phyloP scores from a whole-genome alignment of 2,113 vertebrate genomes.

The Nematolebias whitei region DNA sequence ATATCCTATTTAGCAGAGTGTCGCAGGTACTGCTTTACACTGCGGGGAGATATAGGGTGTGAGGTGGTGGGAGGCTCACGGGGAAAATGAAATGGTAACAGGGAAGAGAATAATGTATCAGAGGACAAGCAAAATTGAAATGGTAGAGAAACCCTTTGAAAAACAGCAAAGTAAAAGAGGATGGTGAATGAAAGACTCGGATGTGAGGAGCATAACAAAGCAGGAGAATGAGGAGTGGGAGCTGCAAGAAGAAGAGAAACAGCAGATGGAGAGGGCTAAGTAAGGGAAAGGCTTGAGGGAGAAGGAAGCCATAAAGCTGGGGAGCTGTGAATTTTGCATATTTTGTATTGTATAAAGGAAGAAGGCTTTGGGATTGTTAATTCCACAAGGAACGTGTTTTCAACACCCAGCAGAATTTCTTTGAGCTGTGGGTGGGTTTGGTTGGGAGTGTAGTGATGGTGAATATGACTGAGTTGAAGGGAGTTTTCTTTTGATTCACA shows the following conservation, averaged over 20 bases:
- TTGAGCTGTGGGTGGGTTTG: slow-evolving; percentile 42
- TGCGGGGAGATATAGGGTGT: slow-evolving; percentile 32
- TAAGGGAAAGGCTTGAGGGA: slow-evolving; percentile 63
- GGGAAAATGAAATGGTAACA: slow-evolving; percentile 46
- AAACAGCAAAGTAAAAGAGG: slow-evolving; percentile 60
- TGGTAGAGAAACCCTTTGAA: slow-evolving; percentile 55
- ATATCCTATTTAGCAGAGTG: slow-evolving; percentile 62
- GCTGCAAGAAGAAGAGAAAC: slow-evolving; percentile 43
- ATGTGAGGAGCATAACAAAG: slow-evolving; percentile 62
- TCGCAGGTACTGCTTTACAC: slow-evolving; percentile 55
- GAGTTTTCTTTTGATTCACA: neutral
- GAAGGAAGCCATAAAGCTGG: slow-evolving; percentile 41
- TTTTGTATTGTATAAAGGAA: slow-evolving; percentile 62
- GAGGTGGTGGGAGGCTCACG: slow-evolving; percentile 6
- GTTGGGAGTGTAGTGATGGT: slow-evolving; percentile 26
- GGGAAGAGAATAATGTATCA: slow-evolving; percentile 51
- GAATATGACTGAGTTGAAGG: neutral
- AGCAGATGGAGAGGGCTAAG: slow-evolving; percentile 69
- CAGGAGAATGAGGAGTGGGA: slow-evolving; percentile 53
- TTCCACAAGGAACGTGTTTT: slow-evolving; percentile 51
- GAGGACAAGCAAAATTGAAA: slow-evolving; percentile 52
- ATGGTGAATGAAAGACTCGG: slow-evolving; percentile 47
- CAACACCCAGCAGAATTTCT: slow-evolving; percentile 44
- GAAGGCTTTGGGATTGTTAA: slow-evolving; percentile 56
- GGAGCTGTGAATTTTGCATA: slow-evolving; percentile 66